phyloP scores from a whole-genome alignment of 2,797 vertebrate species.

The Rhincodon typus region DNA sequence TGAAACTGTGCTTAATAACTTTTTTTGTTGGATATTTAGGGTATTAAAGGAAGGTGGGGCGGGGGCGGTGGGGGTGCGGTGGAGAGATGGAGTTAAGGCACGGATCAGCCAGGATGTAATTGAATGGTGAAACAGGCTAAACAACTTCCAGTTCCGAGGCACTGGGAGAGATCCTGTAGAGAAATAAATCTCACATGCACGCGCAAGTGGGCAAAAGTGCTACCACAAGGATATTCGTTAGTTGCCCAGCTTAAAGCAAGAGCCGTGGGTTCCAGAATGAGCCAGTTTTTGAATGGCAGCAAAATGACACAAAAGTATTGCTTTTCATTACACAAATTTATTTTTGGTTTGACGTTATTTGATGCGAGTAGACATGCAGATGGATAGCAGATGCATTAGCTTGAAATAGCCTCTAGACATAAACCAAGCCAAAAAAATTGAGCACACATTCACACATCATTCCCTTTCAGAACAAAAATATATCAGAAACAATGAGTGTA shows the following conservation, averaged over 20 bases:
- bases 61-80: no score
- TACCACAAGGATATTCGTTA: neutral
- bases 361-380: slow-evolving; percentile 24
- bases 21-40: neutral
- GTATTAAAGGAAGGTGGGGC: neutral
- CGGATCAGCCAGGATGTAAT: neutral
- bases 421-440: slow-evolving; percentile 14
- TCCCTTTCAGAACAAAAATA: neutral
- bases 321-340: slow-evolving; percentile 7
- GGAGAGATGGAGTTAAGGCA: neutral
- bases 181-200: neutral
- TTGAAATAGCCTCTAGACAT: neutral
- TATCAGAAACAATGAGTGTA: neutral
- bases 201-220: no score
- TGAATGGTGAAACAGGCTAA: neutral
- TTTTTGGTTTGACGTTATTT: slow-evolving; percentile 23
- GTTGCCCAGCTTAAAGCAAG: neutral
- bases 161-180: neutral
- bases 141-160: neutral
- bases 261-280: neutral
- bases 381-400: slow-evolving; percentile 28
- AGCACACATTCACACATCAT: neutral
- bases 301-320: slow-evolving; percentile 8
- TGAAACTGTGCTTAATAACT: neutral
- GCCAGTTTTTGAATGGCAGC: slow-evolving; percentile 28